Evolutionary conservation across 64 coral and sea anemone genomes (phyloP).

Genomic region (Pachyseris speciosa): DNA sequence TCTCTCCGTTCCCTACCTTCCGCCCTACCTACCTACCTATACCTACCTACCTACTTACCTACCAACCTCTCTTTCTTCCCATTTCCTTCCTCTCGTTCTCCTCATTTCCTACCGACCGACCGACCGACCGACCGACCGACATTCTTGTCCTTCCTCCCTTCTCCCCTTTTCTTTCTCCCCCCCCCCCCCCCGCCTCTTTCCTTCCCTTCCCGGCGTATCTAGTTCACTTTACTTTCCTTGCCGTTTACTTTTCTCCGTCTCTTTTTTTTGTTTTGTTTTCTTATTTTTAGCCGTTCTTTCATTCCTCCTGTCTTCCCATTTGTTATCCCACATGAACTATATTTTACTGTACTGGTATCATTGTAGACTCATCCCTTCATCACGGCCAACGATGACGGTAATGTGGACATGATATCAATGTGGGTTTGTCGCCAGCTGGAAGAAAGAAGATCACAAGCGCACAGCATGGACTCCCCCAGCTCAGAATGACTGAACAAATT

Average conservation of each 20-base stretch:
- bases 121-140: neutral
- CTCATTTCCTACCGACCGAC: neutral
- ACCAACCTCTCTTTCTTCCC: neutral
- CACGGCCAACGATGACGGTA: slow-evolving; percentile 82
- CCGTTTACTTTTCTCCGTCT: no score
- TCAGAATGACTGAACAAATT: slow-evolving; percentile 34
- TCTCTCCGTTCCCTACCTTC: neutral
- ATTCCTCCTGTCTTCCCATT: neutral
- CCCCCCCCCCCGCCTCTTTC: neutral
- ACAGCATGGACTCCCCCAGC: slow-evolving; percentile 82
- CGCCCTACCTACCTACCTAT: neutral
- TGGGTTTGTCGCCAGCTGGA: slow-evolving; percentile 96
- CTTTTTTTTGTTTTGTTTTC: no score
- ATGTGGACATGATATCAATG: slow-evolving; percentile 91
- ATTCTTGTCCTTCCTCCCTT: neutral
- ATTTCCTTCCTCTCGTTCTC: neutral
- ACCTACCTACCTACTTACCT: neutral
- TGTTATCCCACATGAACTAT: no score
- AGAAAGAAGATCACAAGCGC: slow-evolving; percentile 74
- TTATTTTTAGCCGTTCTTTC: neutral
- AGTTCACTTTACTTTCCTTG: no score
- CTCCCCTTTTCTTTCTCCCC: neutral
- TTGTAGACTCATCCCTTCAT: slow-evolving; percentile 82
- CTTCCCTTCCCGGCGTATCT: no score
- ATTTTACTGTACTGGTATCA: no score